Base-by-base conservation (phyloP, 2,113 vertebrate genomes). In the Tonatia bakeri region DNA sequence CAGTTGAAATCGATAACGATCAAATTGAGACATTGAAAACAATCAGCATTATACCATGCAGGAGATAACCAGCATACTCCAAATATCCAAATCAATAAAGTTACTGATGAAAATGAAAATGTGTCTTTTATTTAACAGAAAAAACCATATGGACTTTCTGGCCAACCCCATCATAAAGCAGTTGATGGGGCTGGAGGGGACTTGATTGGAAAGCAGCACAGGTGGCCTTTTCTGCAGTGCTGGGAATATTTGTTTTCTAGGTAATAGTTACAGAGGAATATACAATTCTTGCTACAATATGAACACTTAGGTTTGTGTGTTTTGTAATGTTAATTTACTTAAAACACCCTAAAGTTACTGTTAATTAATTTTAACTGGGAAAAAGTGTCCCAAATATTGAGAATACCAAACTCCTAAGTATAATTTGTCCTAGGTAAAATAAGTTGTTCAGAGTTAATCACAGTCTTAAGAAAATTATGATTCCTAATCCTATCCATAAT, bases 401-500 rank as follows among this genome's bases (percentile, higher is more conserved):
- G 6, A 93, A 54, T 88, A 40, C 3, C 6, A 26, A 93, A 24
- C 12, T 85, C 83, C 33, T 75, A 38, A 75, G 31, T 87, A 7
- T 91, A 59, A 77, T 95, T 92, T 88, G 16, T 82, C 20, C 8
- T 13, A 73, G 31, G 38, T 88, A 84, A 95, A 82, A 47, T 56
- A 82, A 59, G 8, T 79, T 92, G 87, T 50, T 64, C 94, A 13
- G 64, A 0, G 82, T 93, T 69, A 94, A 65, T 90, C 70, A 79
- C 33, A 61, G 3, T 90, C 38, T 80, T 70, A 82, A 91, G 56
- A 84, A 95, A 69, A 31, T 40, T 59, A 22, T 3, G 24, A 77
- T 95, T 95, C 59, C 19, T 92, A 61, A 59, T 90, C 22, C n/a
- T 90, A 70, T 69, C 31, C 47, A 40, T 64, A 79, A 83, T 96